phyloP scores from a whole-genome alignment of 1,140 invertebrate species.

The Bombyx mori region ASM3026992v2 NC_085129.1:19902501-19903000 shows the following conservation, averaged over 20 bases:
- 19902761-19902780: conserved; percentile 76
- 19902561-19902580: too few species aligned
- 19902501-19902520: too few species aligned
- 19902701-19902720: not conserved
- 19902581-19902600: too few species aligned
- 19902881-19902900: conserved; percentile 60
- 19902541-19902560: too few species aligned
- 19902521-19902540: too few species aligned
- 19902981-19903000: conserved; percentile 31
- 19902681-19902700: not conserved
- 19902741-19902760: conserved; percentile 1
- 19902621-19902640: too few species aligned
- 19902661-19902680: too few species aligned
- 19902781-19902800: conserved; percentile 72
- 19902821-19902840: conserved; percentile 73
- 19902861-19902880: conserved; percentile 74
- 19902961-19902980: conserved; percentile 50
- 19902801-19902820: conserved; percentile 79
- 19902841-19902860: conserved; percentile 75
- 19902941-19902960: conserved; percentile 67
- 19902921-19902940: conserved; percentile 43
- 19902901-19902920: conserved; percentile 46
- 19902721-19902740: not conserved
- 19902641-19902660: too few species aligned
- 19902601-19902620: too few species aligned